phyloP scores from a whole-genome alignment of 1,140 invertebrate species.

The Littorina saxatilis region DNA sequence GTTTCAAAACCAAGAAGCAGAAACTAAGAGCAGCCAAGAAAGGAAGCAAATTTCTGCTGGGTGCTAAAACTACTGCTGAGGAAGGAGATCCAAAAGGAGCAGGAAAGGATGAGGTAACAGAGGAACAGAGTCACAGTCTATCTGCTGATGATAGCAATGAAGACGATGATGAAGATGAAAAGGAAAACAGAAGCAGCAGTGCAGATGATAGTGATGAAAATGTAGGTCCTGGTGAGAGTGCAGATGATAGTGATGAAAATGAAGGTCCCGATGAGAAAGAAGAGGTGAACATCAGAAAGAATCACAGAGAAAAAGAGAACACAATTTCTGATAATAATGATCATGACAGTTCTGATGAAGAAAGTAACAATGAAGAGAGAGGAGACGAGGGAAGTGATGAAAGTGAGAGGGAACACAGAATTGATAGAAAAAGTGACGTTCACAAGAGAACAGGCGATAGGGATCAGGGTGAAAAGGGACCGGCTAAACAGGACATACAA shows the following conservation, averaged over 20 bases:
- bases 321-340: too few species aligned
- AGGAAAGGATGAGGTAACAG: slow-evolving; percentile 15
- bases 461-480: too few species aligned
- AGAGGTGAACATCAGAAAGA: background rate
- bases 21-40: slow-evolving; percentile 42
- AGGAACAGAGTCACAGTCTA: slow-evolving; percentile 17
- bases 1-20: slow-evolving; percentile 57
- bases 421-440: slow-evolving; percentile 33
- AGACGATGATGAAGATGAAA: background rate
- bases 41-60: slow-evolving; percentile 30
- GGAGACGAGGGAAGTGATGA: background rate
- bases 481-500: too few species aligned
- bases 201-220: too few species aligned
- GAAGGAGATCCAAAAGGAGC: slow-evolving; percentile 32
- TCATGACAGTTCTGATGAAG: background rate
- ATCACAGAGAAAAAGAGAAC: too few species aligned
- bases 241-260: background rate
- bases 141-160: background rate
- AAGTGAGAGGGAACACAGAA: background rate
- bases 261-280: background rate
- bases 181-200: background rate
- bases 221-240: too few species aligned
- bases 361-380: background rate
- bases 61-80: background rate
- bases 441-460: too few species aligned